These are phyloP conservation scores for Pardosa pseudoannulata DNA, from an alignment of 2,888 invertebrate genomes.

Conservation along the genomic window DNA sequence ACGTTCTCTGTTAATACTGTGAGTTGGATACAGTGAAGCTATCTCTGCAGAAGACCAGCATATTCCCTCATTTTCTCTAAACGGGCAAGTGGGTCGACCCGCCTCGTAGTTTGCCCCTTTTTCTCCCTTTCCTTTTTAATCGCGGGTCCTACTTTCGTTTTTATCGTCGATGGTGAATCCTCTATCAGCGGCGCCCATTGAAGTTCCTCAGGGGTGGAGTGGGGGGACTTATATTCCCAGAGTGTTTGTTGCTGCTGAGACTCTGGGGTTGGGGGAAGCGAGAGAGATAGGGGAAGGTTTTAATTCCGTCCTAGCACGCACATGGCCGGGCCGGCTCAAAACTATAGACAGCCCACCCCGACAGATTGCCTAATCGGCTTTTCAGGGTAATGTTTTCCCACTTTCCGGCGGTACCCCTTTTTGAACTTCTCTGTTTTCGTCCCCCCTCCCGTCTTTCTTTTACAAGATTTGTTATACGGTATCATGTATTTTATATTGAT, in stretches of 20 bases:
- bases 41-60: too few species aligned
- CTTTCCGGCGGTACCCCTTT: constrained; percentile 52
- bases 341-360: constrained; percentile 52
- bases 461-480: background rate
- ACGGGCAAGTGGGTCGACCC: constrained; percentile 19
- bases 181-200: constrained; percentile 52
- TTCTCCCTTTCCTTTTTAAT: constrained; percentile 27
- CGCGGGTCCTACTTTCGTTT: constrained; percentile 30
- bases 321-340: constrained; percentile 50
- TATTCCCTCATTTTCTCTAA: too few species aligned
- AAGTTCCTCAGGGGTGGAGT: constrained; percentile 36
- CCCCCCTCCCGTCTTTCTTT: background rate
- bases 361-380: constrained; percentile 65
- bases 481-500: constrained; percentile 2
- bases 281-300: constrained; percentile 49
- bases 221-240: constrained; percentile 32
- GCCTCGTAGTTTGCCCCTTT: constrained; percentile 24
- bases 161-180: constrained; percentile 60
- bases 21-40: too few species aligned
- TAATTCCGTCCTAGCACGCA: constrained; percentile 63
- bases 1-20: too few species aligned
- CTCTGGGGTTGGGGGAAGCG: constrained; percentile 13
- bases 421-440: constrained; percentile 14
- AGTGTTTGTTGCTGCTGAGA: constrained; percentile 22
- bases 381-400: constrained; percentile 49